These are phyloP conservation scores for Bovichtus variegatus DNA, from an alignment of 2,797 vertebrate genomes.

Conservation along the genomic window DNA sequence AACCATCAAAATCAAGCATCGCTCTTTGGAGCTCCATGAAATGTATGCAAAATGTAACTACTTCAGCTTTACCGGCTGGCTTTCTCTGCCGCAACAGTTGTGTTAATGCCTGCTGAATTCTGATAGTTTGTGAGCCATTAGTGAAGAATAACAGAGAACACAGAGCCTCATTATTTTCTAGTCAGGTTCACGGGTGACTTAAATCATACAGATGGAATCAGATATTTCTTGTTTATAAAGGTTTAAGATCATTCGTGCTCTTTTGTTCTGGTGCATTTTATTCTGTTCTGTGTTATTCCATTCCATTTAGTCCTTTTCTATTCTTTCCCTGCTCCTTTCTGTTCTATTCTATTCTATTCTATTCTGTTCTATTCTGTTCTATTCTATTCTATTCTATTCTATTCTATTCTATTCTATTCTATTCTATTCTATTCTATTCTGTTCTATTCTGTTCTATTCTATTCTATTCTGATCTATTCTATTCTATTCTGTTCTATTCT, in stretches of 20 bases:
- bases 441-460: background rate
- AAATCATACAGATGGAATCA: conserved; percentile 23
- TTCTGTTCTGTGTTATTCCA: background rate
- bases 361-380: background rate
- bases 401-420: background rate
- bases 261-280: background rate
- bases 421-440: background rate
- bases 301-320: background rate
- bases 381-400: background rate
- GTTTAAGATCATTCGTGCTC: conserved; percentile 2
- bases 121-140: conserved; percentile 60
- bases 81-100: conserved; percentile 57
- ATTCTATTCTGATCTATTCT: background rate
- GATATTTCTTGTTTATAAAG: conserved; percentile 11
- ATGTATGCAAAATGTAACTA: conserved; percentile 84
- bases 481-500: background rate
- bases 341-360: background rate
- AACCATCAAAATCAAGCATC: conserved; percentile 79
- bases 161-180: conserved; percentile 48
- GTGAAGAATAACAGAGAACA: conserved; percentile 52
- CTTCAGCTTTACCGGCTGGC: conserved; percentile 71
- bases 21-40: conserved; percentile 77
- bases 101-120: conserved; percentile 66
- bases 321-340: background rate
- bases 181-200: conserved; percentile 29